phyloP scores from a whole-genome alignment of 2,113 vertebrate genomes.

The Podarcis muralis region DNA sequence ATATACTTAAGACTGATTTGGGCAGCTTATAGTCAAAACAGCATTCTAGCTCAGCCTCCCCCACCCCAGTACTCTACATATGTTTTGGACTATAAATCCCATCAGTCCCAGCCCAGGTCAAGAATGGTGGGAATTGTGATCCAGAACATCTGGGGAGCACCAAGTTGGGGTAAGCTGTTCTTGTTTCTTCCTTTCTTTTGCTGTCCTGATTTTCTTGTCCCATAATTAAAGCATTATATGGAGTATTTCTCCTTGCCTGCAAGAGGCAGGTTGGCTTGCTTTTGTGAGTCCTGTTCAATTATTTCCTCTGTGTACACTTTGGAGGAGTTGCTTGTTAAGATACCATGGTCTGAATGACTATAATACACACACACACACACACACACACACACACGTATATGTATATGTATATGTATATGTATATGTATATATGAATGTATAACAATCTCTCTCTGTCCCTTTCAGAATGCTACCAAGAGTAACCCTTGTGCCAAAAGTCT shows the following conservation, averaged over 20 bases:
- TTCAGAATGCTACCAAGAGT: constrained; percentile 82
- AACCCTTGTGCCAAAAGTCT: constrained; percentile 86
- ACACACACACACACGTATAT: no score
- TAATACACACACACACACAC: background rate
- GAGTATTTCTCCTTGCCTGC: background rate
- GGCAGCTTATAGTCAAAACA: background rate
- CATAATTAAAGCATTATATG: background rate
- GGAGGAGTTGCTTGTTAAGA: background rate
- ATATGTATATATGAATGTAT: background rate
- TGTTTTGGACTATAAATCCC: background rate
- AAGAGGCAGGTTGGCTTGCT: no score
- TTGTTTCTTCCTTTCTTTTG: background rate
- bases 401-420: no score
- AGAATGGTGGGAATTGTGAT: background rate
- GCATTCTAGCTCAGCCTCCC: no score
- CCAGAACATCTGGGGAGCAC: no score
- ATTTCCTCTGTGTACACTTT: background rate
- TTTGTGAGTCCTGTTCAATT: background rate
- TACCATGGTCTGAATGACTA: background rate
- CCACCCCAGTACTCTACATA: background rate
- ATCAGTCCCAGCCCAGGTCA: background rate
- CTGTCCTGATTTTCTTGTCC: no score
- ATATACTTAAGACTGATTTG: no score
- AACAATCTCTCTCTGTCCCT: background rate
- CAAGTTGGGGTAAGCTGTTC: background rate